Conservation (phyloP, 1,140 invertebrate genomes). For the Teleogryllus occipitalis region DNA sequence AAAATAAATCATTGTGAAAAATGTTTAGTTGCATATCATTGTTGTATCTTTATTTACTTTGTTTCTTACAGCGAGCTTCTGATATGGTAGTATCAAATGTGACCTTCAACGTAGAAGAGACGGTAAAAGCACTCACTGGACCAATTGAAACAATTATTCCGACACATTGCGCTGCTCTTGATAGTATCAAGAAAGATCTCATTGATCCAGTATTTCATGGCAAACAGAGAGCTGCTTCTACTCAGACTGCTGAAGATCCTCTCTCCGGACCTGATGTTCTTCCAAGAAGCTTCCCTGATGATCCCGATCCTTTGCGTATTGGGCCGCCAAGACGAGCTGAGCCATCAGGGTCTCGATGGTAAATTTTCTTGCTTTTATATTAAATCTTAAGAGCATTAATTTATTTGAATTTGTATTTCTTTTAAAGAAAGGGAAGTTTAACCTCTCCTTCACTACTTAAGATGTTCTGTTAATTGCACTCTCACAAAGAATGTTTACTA, state of each 20-base stretch:
- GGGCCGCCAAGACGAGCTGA: no score
- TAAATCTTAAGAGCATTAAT: no score
- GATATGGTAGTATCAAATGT: constrained; percentile 36
- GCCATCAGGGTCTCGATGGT: no score
- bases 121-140: constrained; percentile 37
- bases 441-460: no score
- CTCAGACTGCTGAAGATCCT: constrained; percentile 32
- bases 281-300: background rate
- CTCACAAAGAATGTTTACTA: no score
- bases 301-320: background rate
- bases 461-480: no score
- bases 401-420: no score
- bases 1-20: constrained; percentile 8
- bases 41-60: constrained; percentile 7
- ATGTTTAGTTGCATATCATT: constrained; percentile 7
- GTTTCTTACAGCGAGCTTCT: constrained; percentile 32
- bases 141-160: constrained; percentile 38
- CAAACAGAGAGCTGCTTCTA: constrained; percentile 29
- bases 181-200: constrained; percentile 39
- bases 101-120: constrained; percentile 36
- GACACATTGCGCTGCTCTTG: constrained; percentile 34
- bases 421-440: no score
- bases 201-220: constrained; percentile 35
- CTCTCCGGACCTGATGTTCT: background rate
- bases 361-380: no score